Conservation (phyloP, 1,140 invertebrate genomes). For the Drosophila nigromelanica region DNA sequence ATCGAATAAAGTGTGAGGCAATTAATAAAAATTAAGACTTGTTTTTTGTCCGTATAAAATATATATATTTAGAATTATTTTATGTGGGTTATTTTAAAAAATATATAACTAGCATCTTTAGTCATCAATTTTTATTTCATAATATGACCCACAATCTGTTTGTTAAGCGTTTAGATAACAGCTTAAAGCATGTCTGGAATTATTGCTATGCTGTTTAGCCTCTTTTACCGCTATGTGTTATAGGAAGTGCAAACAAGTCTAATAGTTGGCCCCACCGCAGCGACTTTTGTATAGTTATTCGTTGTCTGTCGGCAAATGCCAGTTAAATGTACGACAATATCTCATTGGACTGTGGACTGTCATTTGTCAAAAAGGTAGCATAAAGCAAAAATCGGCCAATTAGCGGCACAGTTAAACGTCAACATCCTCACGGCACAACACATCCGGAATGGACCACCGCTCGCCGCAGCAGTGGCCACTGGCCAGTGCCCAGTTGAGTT, state of each 20-base stretch:
- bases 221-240: slow-evolving; percentile 36
- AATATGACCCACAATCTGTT: slow-evolving; percentile 19
- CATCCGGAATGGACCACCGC: slow-evolving; percentile 61
- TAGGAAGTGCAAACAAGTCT: slow-evolving; percentile 36
- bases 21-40: no score
- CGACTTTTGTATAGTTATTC: neutral
- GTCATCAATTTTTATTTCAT: neutral
- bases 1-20: no score
- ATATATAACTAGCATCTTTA: neutral
- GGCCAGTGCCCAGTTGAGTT: neutral
- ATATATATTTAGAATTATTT: no score
- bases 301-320: slow-evolving; percentile 1
- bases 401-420: slow-evolving; percentile 80
- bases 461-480: slow-evolving; percentile 1
- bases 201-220: slow-evolving; percentile 21
- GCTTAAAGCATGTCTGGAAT: slow-evolving; percentile 12
- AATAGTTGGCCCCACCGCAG: slow-evolving; percentile 28
- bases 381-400: slow-evolving; percentile 69
- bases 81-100: no score
- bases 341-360: slow-evolving; percentile 50
- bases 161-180: neutral
- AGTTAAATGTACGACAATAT: slow-evolving; percentile 51
- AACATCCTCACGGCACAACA: slow-evolving; percentile 77
- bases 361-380: slow-evolving; percentile 66
- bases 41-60: no score